A percentile compares a stretch with the other conserved stretches of the same genome.
Evolutionary conservation across 2,888 invertebrate species (phyloP).

Genomic region (Orthosia gothica): DNA sequence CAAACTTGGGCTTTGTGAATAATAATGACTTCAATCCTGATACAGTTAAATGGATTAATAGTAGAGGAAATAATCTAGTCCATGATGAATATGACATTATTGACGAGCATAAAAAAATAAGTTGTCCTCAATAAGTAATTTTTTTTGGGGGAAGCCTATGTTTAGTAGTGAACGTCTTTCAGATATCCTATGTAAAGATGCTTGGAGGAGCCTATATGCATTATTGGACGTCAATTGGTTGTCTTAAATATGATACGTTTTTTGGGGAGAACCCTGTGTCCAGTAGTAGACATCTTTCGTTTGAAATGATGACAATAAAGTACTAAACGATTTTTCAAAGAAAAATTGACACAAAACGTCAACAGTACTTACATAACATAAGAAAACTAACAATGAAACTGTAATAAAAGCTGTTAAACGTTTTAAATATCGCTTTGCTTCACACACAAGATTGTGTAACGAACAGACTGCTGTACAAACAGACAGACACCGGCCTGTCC

Average conservation of each 20-base stretch:
- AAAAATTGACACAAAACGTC: neutral
- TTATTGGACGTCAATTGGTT: too few species aligned
- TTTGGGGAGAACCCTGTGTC: too few species aligned
- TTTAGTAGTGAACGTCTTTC: neutral
- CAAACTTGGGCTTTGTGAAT: constrained; percentile 18
- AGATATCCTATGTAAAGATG: too few species aligned
- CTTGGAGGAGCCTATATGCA: too few species aligned
- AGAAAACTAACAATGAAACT: constrained; percentile 28
- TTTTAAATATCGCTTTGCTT: constrained; percentile 45
- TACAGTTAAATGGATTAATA: neutral
- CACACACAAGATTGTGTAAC: constrained; percentile 63
- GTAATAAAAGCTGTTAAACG: constrained; percentile 40
- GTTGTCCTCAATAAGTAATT: too few species aligned
- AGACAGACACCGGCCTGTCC: constrained; percentile 55
- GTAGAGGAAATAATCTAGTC: neutral
- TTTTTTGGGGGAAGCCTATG: neutral
- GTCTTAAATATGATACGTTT: too few species aligned
- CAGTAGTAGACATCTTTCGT: neutral
- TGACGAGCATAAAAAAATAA: neutral
- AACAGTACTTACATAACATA: neutral
- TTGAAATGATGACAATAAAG: too few species aligned
- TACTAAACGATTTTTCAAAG: neutral
- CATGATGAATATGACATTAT: neutral
- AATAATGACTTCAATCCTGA: neutral
- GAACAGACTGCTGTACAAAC: constrained; percentile 62